Evolutionary conservation across 2,888 invertebrate genomes (phyloP), one percentile per base, ranked within the genome.

Genomic region (Cheilosia variabilis): DNA sequence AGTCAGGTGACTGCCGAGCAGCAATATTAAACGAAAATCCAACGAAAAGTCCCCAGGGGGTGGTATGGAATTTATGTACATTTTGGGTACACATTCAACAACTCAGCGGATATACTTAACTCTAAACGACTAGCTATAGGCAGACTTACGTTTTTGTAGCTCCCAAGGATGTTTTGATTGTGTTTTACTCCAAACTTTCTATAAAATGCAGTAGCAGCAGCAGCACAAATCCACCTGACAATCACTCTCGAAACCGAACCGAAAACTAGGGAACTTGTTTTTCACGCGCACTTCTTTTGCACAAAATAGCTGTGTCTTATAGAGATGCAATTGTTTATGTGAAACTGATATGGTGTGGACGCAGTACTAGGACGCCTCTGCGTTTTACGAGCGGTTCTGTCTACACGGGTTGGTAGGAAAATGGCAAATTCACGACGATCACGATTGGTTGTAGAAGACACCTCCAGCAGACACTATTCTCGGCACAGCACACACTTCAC

Each of bases 1-100:
- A 71, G 66, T 77, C 77, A 82, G 72, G 77, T 82, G 72, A 77
- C 72, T 77, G 37, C 58, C 57, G 31, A 76, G 62, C 63, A 69
- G 77, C 77, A 66, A 72, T 68, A 83, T 78, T 50, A 68, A 77
- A 68, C 58, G 58, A 45, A 77, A 77, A 71, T 66, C 24, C 24
- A 68, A 37, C 62, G 27, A 69, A 71, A 34, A 13, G 47, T 66
- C 37, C 73, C 75, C 77, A 41, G 47, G 62, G 68, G 75, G 75
- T 58, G 71, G 37, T 15, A 45, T 45, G 47, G 27, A 63, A 55
- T 69, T 77, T 77, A 68, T 78, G 55, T 57, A 69, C 62, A 78
- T 78, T 69, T 41, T 69, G 43, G 66, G 58, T 76, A 76, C 52
- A 68, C 58, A 63, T 57, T 53, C 52, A 73, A 62, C 62, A 73